These are phyloP conservation scores for Gerris lacustris DNA, from an alignment of 2,888 invertebrate genomes.

Conservation along the genomic window DNA sequence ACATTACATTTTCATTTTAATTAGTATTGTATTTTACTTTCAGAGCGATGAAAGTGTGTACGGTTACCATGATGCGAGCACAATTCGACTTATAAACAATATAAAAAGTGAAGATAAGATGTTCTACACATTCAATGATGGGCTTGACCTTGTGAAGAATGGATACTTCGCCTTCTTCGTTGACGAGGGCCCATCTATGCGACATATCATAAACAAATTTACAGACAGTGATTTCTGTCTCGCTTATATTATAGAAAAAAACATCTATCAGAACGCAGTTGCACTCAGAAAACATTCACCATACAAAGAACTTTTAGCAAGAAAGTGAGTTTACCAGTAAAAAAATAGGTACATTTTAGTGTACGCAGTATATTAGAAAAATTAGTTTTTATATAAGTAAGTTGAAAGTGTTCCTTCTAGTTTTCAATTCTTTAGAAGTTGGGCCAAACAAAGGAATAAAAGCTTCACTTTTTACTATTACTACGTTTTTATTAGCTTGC, in stretches of 20 bases:
- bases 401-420: no score
- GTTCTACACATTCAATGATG: background rate
- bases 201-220: background rate
- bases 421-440: no score
- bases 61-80: background rate
- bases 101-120: background rate
- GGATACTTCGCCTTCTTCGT: background rate
- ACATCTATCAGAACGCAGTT: constrained; percentile 11
- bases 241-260: background rate
- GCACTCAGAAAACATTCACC: constrained; percentile 12
- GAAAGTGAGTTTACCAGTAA: constrained; percentile 11
- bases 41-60: background rate
- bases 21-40: background rate
- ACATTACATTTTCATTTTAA: no score
- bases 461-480: no score
- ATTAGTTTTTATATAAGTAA: no score
- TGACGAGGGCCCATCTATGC: background rate
- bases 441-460: no score
- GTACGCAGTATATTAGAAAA: no score
- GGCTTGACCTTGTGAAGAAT: background rate
- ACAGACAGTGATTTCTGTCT: background rate
- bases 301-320: constrained; percentile 16
- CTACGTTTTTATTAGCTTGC: no score
- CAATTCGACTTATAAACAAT: background rate
- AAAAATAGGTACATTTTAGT: background rate